Evolutionary conservation across 2,113 vertebrate genomes (phyloP).

Genomic region (Thunnus thynnus): DNA sequence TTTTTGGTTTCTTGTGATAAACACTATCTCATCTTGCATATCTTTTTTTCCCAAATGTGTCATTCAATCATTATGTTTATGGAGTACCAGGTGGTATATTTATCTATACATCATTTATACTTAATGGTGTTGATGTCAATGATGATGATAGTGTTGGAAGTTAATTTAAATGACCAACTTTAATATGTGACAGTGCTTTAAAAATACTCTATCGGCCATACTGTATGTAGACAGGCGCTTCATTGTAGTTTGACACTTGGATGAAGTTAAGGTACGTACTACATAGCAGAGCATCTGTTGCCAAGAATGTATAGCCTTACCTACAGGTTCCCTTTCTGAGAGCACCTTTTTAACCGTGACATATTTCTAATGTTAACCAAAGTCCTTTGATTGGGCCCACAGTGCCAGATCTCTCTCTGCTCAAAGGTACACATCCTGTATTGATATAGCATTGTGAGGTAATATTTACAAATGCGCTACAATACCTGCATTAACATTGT

Average conservation of each 20-base stretch:
- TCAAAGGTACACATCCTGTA: constrained; percentile 49
- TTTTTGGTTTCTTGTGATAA: constrained; percentile 35
- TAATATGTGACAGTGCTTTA: constrained; percentile 43
- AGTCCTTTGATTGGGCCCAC: constrained; percentile 28
- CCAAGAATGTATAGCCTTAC: constrained; percentile 52
- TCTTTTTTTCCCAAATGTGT: constrained; percentile 7
- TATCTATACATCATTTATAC: constrained; percentile 9
- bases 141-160: constrained; percentile 17
- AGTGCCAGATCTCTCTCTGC: constrained; percentile 31
- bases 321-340: constrained; percentile 9
- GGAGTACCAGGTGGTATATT: constrained; percentile 18
- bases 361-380: constrained; percentile 55
- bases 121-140: constrained; percentile 12
- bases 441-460: constrained; percentile 29
- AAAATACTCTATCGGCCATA: constrained; percentile 34
- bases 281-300: constrained; percentile 22
- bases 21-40: constrained; percentile 39
- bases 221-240: constrained; percentile 22
- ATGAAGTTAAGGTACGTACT: constrained; percentile 35
- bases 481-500: constrained; percentile 48
- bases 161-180: constrained; percentile 25
- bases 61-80: constrained; percentile 2
- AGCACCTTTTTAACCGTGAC: constrained; percentile 5
- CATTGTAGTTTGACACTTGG: constrained; percentile 6
- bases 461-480: constrained; percentile 26